Conservation (phyloP, 2,113 vertebrate genomes). For the Podocnemis expansa region DNA sequence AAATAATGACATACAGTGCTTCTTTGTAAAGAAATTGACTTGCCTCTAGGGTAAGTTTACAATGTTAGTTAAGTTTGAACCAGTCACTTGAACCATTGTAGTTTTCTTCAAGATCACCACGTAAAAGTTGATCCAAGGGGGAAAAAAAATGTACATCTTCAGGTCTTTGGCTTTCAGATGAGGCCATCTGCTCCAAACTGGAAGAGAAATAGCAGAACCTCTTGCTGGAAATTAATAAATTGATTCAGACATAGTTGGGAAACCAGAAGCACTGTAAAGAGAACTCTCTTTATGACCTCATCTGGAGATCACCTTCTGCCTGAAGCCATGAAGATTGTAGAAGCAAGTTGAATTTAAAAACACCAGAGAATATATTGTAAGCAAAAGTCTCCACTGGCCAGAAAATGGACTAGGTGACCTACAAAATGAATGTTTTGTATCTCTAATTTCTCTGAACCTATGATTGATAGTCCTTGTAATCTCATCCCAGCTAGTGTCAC, state of each 20-base stretch:
- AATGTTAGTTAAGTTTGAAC: background rate
- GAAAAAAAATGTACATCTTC: background rate
- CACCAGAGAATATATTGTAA: background rate
- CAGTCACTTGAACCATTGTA: constrained; percentile 13
- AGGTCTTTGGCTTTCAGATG: constrained; percentile 45
- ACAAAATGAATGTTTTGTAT: background rate
- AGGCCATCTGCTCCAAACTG: constrained; percentile 53
- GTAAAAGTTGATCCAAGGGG: constrained; percentile 22
- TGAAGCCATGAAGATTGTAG: background rate
- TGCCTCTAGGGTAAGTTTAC: background rate
- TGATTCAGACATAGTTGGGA: background rate
- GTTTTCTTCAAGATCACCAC: constrained; percentile 16
- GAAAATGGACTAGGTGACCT: background rate
- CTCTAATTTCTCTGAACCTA: background rate
- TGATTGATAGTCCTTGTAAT: constrained; percentile 24
- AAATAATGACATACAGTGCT: background rate
- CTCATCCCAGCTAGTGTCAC: background rate
- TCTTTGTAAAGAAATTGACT: constrained; percentile 33
- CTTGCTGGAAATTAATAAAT: constrained; percentile 36
- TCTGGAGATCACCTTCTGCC: constrained; percentile 20
- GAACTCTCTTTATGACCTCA: constrained; percentile 19
- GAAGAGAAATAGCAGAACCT: background rate
- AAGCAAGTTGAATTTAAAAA: background rate
- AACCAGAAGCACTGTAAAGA: background rate
- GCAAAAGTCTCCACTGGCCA: background rate